Percentiles rank a stretch among this genome's conserved stretches.
Evolutionary conservation across 2,888 invertebrate genomes (phyloP).

Genomic region (Melipona beecheii): DNA sequence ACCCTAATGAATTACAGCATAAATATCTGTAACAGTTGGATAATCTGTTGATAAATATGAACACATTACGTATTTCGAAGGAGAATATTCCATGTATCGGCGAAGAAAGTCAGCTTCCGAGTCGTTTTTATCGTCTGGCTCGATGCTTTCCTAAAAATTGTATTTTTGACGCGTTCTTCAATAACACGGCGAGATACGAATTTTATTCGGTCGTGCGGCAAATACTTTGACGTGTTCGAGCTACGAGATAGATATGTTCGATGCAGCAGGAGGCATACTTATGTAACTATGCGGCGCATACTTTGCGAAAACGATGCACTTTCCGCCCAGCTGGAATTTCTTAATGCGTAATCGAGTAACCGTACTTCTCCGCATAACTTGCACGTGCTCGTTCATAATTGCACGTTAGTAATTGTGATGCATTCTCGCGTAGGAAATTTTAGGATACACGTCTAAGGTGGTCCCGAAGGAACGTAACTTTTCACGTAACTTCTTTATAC

Average conservation of each 20-base stretch:
- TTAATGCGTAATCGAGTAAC: slow-evolving; percentile 43
- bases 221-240: slow-evolving; percentile 66
- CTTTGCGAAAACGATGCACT: slow-evolving; percentile 54
- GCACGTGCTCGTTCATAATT: slow-evolving; percentile 34
- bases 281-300: slow-evolving; percentile 72
- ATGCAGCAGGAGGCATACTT: slow-evolving; percentile 67
- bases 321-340: slow-evolving; percentile 52
- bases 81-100: too few relatives aligned
- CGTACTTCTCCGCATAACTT: slow-evolving; percentile 53
- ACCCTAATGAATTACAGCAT: too few relatives aligned
- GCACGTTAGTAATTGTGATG: not conserved
- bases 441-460: too few relatives aligned
- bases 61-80: too few relatives aligned
- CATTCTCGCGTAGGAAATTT: not conserved
- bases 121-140: not conserved
- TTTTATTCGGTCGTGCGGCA: slow-evolving; percentile 40
- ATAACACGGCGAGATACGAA: not conserved
- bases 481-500: too few relatives aligned
- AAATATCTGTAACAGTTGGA: too few relatives aligned
- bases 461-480: too few relatives aligned
- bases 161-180: not conserved
- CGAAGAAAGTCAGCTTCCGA: not conserved
- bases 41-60: too few relatives aligned
- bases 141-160: not conserved
- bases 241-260: not conserved